phyloP scores from a whole-genome alignment of 2,797 vertebrate species.

The Microhierax caerulescens region DNA sequence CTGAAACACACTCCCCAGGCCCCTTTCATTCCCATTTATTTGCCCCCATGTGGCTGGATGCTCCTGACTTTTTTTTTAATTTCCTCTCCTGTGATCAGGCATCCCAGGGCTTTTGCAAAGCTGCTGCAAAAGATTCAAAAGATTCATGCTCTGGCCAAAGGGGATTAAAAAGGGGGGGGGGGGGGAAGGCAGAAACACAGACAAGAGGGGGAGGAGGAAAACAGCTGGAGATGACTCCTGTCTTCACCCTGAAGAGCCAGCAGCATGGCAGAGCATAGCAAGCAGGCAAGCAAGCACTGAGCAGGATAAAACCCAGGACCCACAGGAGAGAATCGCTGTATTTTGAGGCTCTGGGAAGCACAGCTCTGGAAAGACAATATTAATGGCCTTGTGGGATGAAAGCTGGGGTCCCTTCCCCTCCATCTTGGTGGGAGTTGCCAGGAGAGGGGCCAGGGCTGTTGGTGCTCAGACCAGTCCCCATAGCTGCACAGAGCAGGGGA shows the following conservation, averaged over 20 bases:
- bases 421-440: background rate
- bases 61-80: background rate
- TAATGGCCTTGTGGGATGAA: background rate
- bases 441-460: background rate
- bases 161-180: background rate
- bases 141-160: background rate
- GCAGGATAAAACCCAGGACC: background rate
- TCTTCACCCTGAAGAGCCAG: background rate
- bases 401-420: background rate
- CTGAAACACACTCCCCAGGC: rapidly evolving
- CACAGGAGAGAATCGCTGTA: background rate
- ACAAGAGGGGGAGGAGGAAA: background rate
- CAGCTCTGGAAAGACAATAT: background rate
- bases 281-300: background rate
- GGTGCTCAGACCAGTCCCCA: background rate
- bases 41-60: background rate
- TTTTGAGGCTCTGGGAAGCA: background rate
- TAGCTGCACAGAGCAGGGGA: rapidly evolving
- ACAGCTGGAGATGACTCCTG: rapidly evolving
- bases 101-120: background rate
- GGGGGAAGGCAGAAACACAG: background rate
- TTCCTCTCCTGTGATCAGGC: background rate
- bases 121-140: background rate
- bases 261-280: background rate
- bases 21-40: background rate